Base-by-base conservation (phyloP, 2,888 invertebrate species). In the Drosophila emarginata region DNA sequence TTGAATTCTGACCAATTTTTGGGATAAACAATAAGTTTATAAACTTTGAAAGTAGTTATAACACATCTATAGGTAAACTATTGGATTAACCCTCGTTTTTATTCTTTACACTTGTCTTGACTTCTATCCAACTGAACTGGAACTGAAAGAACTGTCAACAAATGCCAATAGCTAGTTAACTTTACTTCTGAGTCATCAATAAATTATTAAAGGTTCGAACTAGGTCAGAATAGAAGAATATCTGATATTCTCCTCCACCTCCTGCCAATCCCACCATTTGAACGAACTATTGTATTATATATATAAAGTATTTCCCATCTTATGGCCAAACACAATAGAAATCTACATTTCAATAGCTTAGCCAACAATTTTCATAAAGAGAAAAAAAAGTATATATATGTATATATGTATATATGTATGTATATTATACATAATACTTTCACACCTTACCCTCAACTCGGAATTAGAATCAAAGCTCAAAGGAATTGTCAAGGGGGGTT, bases 281-380 rank as follows among this genome's bases (percentile, higher is more conserved):
- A 18, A 50, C 5, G 12, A 9, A 45, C 18, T 12, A 45, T 45
- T 28, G 52, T 26, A 23, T 52, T 52, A 32, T 2, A 32, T 11
- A 32, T 14, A 52, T 28, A 12, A 52, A 52, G 26, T 28, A 23
- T 52, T 32, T 32, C 11, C 18, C 36, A 18, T 56, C 54, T 36
- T 28, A 57, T 61, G 57, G 67, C 66, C 51, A 65, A 53, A 37
- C 63, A 77, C 77, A 80, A 75, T 83, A 37, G 53, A 67, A 73
- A 85, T 85, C 76, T 72, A 54, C 80, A 85, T 85, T 85, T 82
- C 60, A 79, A 85, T 79, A 63, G 61, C 54, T 40, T 57, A 39
- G 21, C 60, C 59, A 65, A 72, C 74, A 74, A 77, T 80, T 80
- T 80, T 60, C 66, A 72, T 74, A 64, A 61, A 61, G 54, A 67